These are phyloP conservation scores for Sinodicranocentrus sp. DNA, from an alignment of 2,888 invertebrate genomes.

Conservation along the genomic window DNA sequence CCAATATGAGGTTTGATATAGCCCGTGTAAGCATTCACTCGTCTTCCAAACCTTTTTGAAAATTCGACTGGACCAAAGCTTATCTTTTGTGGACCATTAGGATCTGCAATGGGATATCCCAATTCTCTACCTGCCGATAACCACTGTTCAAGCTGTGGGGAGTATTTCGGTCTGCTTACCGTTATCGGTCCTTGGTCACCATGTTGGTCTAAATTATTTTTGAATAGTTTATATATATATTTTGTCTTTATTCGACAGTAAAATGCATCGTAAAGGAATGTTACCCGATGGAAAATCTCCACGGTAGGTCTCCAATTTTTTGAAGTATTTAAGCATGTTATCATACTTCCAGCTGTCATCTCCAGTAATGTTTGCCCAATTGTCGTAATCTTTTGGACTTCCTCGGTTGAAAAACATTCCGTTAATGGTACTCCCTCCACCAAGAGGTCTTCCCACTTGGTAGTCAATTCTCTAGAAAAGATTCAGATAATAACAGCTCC, in stretches of 20 bases:
- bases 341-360: slow-evolving; percentile 58
- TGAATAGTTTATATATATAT: neutral
- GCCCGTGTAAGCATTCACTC: slow-evolving; percentile 42
- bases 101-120: slow-evolving; percentile 49
- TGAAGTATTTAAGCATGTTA: slow-evolving; percentile 55
- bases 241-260: neutral
- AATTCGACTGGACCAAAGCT: slow-evolving; percentile 51
- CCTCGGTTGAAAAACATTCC: slow-evolving; percentile 53
- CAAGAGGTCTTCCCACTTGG: slow-evolving; percentile 18
- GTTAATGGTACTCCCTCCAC: slow-evolving; percentile 31
- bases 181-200: slow-evolving; percentile 25
- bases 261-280: neutral
- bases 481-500: neutral
- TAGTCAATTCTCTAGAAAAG: neutral
- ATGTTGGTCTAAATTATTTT: neutral
- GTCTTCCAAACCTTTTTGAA: slow-evolving; percentile 35
- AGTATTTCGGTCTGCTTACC: slow-evolving; percentile 13
- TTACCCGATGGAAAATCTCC: slow-evolving; percentile 24
- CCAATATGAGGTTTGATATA: slow-evolving; percentile 27
- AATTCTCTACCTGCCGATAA: slow-evolving; percentile 54
- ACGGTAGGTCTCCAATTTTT: slow-evolving; percentile 48
- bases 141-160: slow-evolving; percentile 21
- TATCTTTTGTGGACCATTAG: slow-evolving; percentile 62
- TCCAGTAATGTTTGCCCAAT: slow-evolving; percentile 46
- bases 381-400: slow-evolving; percentile 50